These are phyloP conservation scores for Cinclus mexicanus DNA, from an alignment of 2,113 vertebrate genomes.

Conservation along the genomic window DNA sequence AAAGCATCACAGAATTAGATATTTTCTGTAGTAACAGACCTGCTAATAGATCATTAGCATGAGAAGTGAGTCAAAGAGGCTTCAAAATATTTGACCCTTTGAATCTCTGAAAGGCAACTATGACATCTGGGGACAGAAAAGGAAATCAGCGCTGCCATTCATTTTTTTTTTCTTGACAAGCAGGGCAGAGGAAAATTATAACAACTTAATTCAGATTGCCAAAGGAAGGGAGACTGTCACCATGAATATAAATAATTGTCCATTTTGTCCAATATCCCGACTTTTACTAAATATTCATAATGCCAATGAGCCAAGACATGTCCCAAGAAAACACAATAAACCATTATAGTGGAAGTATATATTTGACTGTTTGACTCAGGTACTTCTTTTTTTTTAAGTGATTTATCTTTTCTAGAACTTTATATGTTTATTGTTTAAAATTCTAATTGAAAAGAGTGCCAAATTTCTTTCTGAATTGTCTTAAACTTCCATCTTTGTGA, in stretches of 20 bases:
- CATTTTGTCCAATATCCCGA: neutral
- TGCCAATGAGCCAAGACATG: neutral
- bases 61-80: neutral
- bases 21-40: neutral
- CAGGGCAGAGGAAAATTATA: neutral
- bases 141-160: neutral
- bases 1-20: neutral
- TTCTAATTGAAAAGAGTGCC: neutral
- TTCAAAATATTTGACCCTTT: neutral
- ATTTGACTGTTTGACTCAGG: neutral
- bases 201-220: neutral
- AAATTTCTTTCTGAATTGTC: neutral
- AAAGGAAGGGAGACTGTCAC: neutral
- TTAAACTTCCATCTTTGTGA: neutral
- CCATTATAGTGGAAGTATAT: neutral
- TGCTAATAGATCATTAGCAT: neutral
- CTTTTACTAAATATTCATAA: neutral
- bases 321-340: neutral
- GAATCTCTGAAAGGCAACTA: neutral
- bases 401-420: neutral
- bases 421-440: neutral
- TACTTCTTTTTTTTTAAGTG: neutral
- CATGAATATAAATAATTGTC: neutral
- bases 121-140: neutral
- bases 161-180: neutral